Evolutionary conservation across 2,797 vertebrate species (phyloP).

Genomic region (Microctenopoma steveboyesi): DNA sequence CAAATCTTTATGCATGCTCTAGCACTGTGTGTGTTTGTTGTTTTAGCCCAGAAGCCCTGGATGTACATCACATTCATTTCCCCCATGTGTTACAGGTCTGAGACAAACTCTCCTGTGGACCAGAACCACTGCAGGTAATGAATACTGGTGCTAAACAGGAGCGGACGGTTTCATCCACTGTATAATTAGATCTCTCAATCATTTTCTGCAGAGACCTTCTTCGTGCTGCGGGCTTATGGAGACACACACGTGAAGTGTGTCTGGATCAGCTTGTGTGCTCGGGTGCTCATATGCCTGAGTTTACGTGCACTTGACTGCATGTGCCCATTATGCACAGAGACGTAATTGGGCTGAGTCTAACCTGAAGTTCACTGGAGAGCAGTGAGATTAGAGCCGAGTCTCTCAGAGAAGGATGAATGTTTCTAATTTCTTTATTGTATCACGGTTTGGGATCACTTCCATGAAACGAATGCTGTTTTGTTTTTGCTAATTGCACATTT

Average conservation of each 20-base stretch:
- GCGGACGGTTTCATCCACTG: constrained; percentile 20
- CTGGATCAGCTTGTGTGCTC: neutral
- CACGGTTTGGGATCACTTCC: constrained; percentile 10
- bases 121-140: constrained; percentile 21
- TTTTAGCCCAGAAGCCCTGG: constrained; percentile 1
- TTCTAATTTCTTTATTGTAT: constrained; percentile 10
- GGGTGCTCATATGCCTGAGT: neutral
- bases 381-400: constrained; percentile 9
- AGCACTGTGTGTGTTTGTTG: neutral
- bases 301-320: neutral
- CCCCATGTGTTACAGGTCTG: constrained; percentile 45
- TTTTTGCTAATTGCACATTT: constrained; percentile 5
- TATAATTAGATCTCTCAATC: constrained; percentile 68
- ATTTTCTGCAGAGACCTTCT: constrained; percentile 29
- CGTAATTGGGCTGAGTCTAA: neutral
- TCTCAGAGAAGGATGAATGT: constrained; percentile 18
- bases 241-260: neutral
- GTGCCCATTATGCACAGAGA: neutral
- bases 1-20: neutral
- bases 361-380: neutral
- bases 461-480: neutral
- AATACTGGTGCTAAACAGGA: constrained; percentile 50
- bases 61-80: constrained; percentile 39
- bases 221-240: constrained; percentile 4
- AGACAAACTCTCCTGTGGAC: constrained; percentile 17